Evolutionary conservation across 2,113 vertebrate species (phyloP).

Genomic region (Bubo scandiacus): DNA sequence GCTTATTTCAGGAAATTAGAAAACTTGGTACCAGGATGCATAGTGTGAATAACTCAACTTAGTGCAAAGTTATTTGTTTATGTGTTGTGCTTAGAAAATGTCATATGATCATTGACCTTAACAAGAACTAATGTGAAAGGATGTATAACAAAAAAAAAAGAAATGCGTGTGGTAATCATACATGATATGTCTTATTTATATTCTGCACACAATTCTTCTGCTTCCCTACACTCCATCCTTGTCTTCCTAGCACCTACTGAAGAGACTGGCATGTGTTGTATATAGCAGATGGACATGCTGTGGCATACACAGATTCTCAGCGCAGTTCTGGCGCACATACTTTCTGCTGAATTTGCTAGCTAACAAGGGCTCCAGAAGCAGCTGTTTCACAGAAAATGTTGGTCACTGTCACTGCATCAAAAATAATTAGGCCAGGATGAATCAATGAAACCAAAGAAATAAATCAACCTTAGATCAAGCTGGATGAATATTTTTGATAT

Average conservation of each 20-base stretch:
- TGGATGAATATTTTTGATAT: background rate
- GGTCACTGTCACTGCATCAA: background rate
- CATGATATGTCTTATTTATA: background rate
- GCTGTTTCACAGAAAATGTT: constrained; percentile 2
- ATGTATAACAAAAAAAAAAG: background rate
- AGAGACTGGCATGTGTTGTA: constrained; percentile 13
- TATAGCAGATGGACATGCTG: constrained; percentile 23
- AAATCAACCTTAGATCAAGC: background rate
- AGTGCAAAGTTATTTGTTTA: background rate
- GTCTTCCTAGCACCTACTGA: background rate
- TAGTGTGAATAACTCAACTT: background rate
- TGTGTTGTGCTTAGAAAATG: background rate
- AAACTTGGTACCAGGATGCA: background rate
- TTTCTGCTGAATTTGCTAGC: constrained; percentile 40
- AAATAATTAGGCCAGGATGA: constrained; percentile 6
- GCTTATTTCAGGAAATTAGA: background rate
- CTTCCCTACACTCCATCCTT: background rate
- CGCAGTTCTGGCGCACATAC: background rate
- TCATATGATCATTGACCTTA: background rate
- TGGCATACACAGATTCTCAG: constrained; percentile 30
- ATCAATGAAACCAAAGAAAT: background rate
- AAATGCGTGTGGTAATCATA: background rate
- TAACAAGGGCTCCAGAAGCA: constrained; percentile 17
- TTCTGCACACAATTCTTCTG: background rate
- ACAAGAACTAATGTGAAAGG: background rate